These are phyloP conservation scores for Murina feae DNA, from an alignment of 2,113 vertebrate species.

Conservation along the genomic window DNA sequence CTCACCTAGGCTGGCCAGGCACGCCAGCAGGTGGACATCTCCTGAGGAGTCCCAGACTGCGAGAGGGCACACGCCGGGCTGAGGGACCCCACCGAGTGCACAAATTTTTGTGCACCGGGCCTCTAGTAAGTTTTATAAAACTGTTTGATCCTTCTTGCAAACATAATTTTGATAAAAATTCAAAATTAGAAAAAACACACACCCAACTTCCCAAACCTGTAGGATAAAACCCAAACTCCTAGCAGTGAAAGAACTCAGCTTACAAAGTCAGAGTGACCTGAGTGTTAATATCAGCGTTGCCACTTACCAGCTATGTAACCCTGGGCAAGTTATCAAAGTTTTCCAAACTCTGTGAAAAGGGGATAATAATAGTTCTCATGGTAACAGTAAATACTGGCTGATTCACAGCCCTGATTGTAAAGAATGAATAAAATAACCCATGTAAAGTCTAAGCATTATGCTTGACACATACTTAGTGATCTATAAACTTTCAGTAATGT, in stretches of 20 bases:
- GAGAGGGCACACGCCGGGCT: too few relatives aligned
- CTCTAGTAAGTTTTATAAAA: constrained; percentile 3
- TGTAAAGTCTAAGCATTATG: not conserved
- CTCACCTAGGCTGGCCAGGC: too few relatives aligned
- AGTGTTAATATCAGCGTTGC: not conserved
- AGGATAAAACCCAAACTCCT: not conserved
- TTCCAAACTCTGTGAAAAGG: not conserved
- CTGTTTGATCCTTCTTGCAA: not conserved
- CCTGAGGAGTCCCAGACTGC: too few relatives aligned
- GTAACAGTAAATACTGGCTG: not conserved
- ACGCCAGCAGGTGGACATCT: too few relatives aligned
- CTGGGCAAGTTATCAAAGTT: not conserved
- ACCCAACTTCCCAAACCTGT: not conserved
- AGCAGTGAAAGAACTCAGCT: not conserved
- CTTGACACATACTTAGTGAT: not conserved
- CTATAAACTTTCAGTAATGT: not conserved
- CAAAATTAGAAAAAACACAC: not conserved
- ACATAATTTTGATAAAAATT: constrained; percentile 14
- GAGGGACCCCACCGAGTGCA: too few relatives aligned
- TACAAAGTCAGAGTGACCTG: not conserved
- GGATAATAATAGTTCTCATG: not conserved
- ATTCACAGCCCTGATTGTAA: not conserved
- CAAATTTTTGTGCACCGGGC: too few relatives aligned
- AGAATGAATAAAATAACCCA: not conserved
- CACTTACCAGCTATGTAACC: not conserved